phyloP scores from a whole-genome alignment of 2,888 invertebrate genomes.

The Hermodice carunculata region DNA sequence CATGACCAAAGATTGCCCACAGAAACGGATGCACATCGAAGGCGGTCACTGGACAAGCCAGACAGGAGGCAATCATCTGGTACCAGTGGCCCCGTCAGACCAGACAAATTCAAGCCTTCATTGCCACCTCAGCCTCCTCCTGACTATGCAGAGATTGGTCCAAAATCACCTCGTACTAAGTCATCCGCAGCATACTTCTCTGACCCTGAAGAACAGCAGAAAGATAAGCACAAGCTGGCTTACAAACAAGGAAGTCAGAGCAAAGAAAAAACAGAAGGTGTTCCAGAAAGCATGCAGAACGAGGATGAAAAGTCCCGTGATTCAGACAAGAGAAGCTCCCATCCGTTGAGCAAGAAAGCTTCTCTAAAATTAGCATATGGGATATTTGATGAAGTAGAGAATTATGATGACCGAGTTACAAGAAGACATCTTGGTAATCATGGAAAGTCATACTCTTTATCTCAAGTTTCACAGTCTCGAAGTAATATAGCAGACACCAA shows the following conservation, averaged over 20 bases:
- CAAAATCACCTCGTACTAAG: too few relatives aligned
- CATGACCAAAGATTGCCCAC: too few relatives aligned
- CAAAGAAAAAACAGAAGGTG: not conserved
- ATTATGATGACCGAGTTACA: not conserved
- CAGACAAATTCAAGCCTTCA: too few relatives aligned
- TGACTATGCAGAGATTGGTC: too few relatives aligned
- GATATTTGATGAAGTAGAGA: conserved; percentile 54
- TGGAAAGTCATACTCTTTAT: conserved; percentile 10
- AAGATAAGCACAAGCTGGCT: conserved; percentile 25
- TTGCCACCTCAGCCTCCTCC: too few relatives aligned
- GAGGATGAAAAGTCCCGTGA: too few relatives aligned
- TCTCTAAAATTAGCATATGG: conserved; percentile 62
- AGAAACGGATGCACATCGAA: not conserved
- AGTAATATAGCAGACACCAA: too few relatives aligned
- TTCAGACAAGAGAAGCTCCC: too few relatives aligned
- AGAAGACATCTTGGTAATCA: conserved; percentile 7
- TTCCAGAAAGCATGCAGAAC: conserved; percentile 12
- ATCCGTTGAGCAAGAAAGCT: conserved; percentile 21
- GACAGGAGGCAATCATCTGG: conserved; percentile 10
- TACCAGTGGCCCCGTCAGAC: too few relatives aligned
- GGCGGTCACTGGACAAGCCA: not conserved
- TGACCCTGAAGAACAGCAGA: not conserved
- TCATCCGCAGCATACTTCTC: too few relatives aligned
- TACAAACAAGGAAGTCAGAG: conserved; percentile 34
- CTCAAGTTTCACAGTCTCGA: not conserved